Conservation (phyloP, 1,140 invertebrate species). For the Brachionus angularis region DNA sequence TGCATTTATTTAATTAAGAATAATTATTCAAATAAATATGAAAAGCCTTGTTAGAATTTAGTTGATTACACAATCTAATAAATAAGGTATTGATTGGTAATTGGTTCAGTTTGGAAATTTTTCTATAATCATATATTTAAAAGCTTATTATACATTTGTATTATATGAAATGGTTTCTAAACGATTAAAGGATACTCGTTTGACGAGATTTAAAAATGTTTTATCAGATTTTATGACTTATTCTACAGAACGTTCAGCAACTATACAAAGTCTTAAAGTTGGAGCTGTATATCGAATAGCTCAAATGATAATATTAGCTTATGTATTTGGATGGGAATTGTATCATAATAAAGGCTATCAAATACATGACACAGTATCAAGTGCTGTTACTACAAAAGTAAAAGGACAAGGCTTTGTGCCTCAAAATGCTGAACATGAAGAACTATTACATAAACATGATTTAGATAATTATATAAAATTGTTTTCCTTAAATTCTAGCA, state of each 20-base stretch:
- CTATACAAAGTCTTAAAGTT: conserved; percentile 51
- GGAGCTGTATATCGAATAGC: conserved; percentile 61
- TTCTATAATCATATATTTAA: too few relatives aligned
- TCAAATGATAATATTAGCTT: conserved; percentile 59
- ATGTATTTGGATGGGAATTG: conserved; percentile 61
- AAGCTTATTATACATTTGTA: too few relatives aligned
- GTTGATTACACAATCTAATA: too few relatives aligned
- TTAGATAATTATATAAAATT: background rate
- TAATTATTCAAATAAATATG: too few relatives aligned
- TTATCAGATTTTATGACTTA: conserved; percentile 10
- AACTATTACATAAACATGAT: background rate
- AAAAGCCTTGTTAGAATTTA: too few relatives aligned
- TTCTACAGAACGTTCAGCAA: conserved; percentile 20
- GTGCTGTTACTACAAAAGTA: conserved; percentile 61
- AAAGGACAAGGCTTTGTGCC: conserved; percentile 54
- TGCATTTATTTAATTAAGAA: too few relatives aligned
- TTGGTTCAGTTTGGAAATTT: too few relatives aligned
- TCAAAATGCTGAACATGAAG: background rate
- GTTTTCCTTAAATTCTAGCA: background rate
- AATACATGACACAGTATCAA: conserved; percentile 57
- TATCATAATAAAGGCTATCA: conserved; percentile 62
- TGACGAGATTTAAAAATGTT: background rate
- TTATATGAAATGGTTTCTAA: background rate
- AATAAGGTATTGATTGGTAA: too few relatives aligned
- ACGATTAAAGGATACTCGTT: too few relatives aligned